A percentile compares a stretch with the other conserved stretches of the same genome.
phyloP scores from a whole-genome alignment of 2,797 vertebrate species.

The Vultur gryphus region DNA sequence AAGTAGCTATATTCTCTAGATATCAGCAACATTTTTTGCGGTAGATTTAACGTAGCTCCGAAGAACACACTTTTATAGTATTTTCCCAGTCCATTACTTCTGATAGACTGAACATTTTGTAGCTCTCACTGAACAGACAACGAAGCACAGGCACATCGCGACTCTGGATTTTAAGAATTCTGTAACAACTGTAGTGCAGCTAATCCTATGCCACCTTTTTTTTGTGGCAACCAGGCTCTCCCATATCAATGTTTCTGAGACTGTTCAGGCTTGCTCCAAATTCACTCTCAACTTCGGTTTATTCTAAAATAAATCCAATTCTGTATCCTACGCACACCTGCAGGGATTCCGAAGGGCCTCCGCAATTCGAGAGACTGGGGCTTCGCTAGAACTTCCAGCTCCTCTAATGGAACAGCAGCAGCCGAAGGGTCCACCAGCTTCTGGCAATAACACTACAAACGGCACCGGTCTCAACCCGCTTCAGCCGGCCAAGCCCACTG shows the following conservation, averaged over 20 bases:
- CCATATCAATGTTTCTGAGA: background rate
- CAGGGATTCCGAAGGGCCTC: background rate
- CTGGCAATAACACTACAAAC: rapidly evolving
- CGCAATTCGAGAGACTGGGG: rapidly evolving
- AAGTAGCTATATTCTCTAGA: background rate
- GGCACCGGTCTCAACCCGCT: too few species aligned
- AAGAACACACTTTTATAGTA: background rate
- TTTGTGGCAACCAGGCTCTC: background rate
- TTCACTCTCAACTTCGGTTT: background rate
- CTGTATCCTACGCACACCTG: rapidly evolving
- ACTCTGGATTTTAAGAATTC: background rate
- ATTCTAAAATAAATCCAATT: background rate
- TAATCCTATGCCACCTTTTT: background rate
- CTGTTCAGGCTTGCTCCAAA: background rate
- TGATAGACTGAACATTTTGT: background rate
- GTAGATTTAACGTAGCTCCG: background rate
- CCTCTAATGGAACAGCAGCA: background rate
- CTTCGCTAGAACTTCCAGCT: background rate
- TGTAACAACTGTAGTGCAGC: background rate
- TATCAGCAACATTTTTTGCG: background rate
- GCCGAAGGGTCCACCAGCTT: rapidly evolving
- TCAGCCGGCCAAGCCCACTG: background rate
- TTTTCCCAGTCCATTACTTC: background rate
- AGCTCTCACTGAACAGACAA: background rate
- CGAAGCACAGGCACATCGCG: background rate